Evolutionary conservation across 2,113 vertebrate genomes (phyloP).

Genomic region (Silurus meridionalis): DNA sequence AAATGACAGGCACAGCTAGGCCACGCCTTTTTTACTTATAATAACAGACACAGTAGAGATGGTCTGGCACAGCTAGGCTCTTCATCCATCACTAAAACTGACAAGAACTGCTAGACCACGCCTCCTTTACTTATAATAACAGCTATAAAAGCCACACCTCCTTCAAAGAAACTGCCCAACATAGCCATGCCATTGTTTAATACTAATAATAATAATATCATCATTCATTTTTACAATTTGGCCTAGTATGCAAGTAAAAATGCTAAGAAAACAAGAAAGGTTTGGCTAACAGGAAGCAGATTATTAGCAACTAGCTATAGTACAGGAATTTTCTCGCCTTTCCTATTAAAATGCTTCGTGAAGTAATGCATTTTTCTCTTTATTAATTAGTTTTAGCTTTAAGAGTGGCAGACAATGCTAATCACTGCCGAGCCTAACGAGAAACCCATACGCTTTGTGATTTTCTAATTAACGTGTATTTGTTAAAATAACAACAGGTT

Average conservation of each 20-base stretch:
- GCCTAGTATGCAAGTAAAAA: not conserved
- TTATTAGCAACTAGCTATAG: not conserved
- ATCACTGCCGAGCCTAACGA: not conserved
- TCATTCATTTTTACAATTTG: too few relatives aligned
- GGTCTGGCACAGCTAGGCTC: too few relatives aligned
- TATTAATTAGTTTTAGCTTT: not conserved
- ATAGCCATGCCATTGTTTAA: too few relatives aligned
- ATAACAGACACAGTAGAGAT: too few relatives aligned
- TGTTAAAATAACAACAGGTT: conserved; percentile 3
- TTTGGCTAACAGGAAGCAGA: not conserved
- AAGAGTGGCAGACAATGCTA: not conserved
- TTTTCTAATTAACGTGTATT: conserved; percentile 4
- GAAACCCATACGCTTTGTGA: not conserved
- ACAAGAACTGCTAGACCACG: too few relatives aligned
- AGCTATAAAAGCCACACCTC: not conserved
- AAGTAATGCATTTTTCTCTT: not conserved
- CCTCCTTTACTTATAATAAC: not conserved
- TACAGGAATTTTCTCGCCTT: not conserved
- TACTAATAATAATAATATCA: too few relatives aligned
- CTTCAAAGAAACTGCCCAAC: too few relatives aligned
- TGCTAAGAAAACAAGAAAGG: not conserved
- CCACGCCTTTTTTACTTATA: not conserved
- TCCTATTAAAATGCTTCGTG: not conserved
- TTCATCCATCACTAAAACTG: too few relatives aligned
- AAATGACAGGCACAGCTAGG: not conserved